Evolutionary conservation across 2,888 invertebrate species (phyloP).

Genomic region (Sesia bembeciformis): DNA sequence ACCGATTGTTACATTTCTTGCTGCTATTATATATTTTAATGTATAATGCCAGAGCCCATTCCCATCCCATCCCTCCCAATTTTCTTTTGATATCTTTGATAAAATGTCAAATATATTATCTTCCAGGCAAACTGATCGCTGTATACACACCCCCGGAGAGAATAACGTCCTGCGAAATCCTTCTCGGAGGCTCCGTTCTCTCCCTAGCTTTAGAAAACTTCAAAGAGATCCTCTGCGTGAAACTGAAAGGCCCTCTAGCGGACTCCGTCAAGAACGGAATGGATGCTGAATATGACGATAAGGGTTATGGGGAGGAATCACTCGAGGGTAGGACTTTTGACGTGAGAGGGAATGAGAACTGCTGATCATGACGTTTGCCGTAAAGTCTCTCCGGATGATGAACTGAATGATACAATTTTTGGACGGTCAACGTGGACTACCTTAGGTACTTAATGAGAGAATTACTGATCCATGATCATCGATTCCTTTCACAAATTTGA

Average conservation of each 20-base stretch:
- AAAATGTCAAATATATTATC: too few relatives aligned
- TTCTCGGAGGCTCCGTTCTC: conserved; percentile 81
- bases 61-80: too few relatives aligned
- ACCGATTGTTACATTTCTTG: too few relatives aligned
- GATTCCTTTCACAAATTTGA: too few relatives aligned
- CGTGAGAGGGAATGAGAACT: conserved; percentile 56
- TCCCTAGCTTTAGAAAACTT: conserved; percentile 81
- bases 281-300: conserved; percentile 72
- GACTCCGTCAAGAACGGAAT: conserved; percentile 45
- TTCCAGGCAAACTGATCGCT: conserved; percentile 83
- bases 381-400: too few relatives aligned
- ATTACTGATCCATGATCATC: too few relatives aligned
- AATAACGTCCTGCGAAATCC: conserved; percentile 84
- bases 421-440: too few relatives aligned
- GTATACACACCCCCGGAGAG: conserved; percentile 85
- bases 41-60: too few relatives aligned
- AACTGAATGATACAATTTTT: too few relatives aligned
- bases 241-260: conserved; percentile 60
- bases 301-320: conserved; percentile 46
- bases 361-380: conserved; percentile 30
- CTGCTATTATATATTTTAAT: too few relatives aligned
- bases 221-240: conserved; percentile 77
- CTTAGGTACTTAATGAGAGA: too few relatives aligned
- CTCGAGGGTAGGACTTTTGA: conserved; percentile 65
- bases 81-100: too few relatives aligned